Conservation (phyloP, 1,140 invertebrate genomes). For the Onthophagus taurus region DNA sequence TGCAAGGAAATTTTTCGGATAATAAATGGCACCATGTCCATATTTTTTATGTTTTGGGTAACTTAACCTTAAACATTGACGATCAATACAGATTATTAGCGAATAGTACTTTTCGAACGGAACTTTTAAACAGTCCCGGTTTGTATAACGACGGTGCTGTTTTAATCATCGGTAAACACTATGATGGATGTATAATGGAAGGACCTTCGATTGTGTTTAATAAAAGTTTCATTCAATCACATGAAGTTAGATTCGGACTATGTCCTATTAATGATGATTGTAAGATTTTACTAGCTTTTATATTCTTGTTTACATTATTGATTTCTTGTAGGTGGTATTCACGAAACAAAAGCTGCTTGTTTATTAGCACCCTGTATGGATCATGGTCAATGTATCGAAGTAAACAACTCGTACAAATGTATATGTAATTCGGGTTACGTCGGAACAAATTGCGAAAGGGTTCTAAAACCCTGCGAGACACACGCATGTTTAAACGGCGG, state of each 20-base stretch:
- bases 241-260: conserved; percentile 60
- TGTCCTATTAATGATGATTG: conserved; percentile 65
- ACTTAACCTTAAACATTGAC: conserved; percentile 51
- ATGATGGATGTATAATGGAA: conserved; percentile 73
- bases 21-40: conserved; percentile 75
- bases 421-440: conserved; percentile 67
- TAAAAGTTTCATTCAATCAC: conserved; percentile 46
- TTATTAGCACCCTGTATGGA: conserved; percentile 69
- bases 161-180: conserved; percentile 67
- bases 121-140: conserved; percentile 57
- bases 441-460: conserved; percentile 76
- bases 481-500: conserved; percentile 67
- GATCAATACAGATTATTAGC: conserved; percentile 47
- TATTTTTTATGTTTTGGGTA: conserved; percentile 52
- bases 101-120: conserved; percentile 68
- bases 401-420: conserved; percentile 65
- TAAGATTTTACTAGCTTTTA: conserved; percentile 38
- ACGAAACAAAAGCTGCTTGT: conserved; percentile 47
- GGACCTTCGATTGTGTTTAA: conserved; percentile 74
- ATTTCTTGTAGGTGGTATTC: conserved; percentile 8
- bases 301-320: conserved; percentile 1
- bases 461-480: conserved; percentile 4
- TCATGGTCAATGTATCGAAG: conserved; percentile 66
- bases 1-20: conserved; percentile 59
- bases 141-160: conserved; percentile 46